Percentiles rank a stretch among this genome's conserved stretches.
Evolutionary conservation across 2,888 invertebrate genomes (phyloP).

Genomic region (Sialis fuliginosa): DNA sequence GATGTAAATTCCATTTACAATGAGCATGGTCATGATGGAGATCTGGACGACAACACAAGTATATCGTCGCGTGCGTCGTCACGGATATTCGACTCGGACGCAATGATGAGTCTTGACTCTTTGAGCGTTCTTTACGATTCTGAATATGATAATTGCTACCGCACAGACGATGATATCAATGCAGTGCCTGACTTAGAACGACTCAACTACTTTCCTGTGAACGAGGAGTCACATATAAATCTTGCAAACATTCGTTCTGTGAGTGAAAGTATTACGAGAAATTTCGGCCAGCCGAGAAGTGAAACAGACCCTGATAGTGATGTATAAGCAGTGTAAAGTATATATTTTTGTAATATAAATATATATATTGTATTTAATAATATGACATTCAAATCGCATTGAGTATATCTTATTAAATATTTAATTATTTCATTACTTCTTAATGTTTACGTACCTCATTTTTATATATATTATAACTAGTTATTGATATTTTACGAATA

Average conservation of each 20-base stretch:
- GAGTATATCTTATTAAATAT: too few species aligned
- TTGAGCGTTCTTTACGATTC: conserved; percentile 70
- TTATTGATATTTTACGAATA: too few species aligned
- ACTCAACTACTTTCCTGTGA: conserved; percentile 24
- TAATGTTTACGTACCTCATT: too few species aligned
- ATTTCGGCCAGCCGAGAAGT: conserved; percentile 52
- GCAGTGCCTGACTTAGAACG: conserved; percentile 25
- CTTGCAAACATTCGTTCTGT: conserved; percentile 57
- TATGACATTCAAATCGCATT: too few species aligned
- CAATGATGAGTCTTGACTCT: conserved; percentile 59
- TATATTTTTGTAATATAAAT: not conserved
- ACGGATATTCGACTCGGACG: conserved; percentile 59
- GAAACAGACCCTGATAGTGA: conserved; percentile 50
- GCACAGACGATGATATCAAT: conserved; percentile 29
- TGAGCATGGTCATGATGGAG: conserved; percentile 32
- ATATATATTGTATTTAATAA: not conserved
- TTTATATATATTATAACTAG: too few species aligned
- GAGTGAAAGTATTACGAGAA: conserved; percentile 57
- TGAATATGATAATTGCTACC: conserved; percentile 46
- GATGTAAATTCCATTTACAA: conserved; percentile 74
- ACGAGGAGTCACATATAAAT: conserved; percentile 35
- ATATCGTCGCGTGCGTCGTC: conserved; percentile 74
- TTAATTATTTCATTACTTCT: too few species aligned
- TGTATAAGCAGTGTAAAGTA: conserved; percentile 23
- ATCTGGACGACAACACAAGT: conserved; percentile 50